phyloP scores from a whole-genome alignment of 2,888 invertebrate genomes.

The Biston stratarius region DNA sequence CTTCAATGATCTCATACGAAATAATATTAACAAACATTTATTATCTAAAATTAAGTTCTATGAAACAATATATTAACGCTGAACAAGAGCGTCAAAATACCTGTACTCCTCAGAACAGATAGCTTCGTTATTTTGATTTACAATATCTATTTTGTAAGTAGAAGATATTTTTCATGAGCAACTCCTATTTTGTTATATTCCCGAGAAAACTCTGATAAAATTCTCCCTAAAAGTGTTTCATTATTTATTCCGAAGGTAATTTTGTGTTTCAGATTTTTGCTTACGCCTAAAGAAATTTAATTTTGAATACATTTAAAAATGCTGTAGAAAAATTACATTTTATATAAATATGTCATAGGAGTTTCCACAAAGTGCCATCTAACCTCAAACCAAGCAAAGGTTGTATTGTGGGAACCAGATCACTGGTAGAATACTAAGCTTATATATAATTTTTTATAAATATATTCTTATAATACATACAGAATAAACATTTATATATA shows the following conservation, averaged over 20 bases:
- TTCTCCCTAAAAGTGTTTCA: constrained; percentile 19
- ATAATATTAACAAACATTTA: not conserved
- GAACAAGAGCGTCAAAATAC: constrained; percentile 49
- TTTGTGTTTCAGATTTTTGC: not conserved
- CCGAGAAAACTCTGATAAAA: constrained; percentile 22
- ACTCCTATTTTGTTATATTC: constrained; percentile 34
- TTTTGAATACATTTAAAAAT: too few relatives aligned
- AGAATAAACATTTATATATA: too few relatives aligned
- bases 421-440: too few relatives aligned
- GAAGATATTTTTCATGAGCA: constrained; percentile 47
- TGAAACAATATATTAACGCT: constrained; percentile 38
- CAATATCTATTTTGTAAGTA: constrained; percentile 53
- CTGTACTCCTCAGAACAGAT: constrained; percentile 54
- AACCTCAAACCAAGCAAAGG: too few relatives aligned
- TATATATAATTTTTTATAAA: too few relatives aligned
- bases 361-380: too few relatives aligned
- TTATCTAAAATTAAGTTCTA: constrained; percentile 6
- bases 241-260: constrained; percentile 17
- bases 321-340: too few relatives aligned
- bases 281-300: not conserved
- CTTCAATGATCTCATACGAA: not conserved
- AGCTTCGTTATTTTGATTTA: constrained; percentile 66
- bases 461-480: too few relatives aligned
- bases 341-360: too few relatives aligned
- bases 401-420: too few relatives aligned